Evolutionary conservation across 2,113 vertebrate genomes (phyloP).

Genomic region (Merops nubicus): DNA sequence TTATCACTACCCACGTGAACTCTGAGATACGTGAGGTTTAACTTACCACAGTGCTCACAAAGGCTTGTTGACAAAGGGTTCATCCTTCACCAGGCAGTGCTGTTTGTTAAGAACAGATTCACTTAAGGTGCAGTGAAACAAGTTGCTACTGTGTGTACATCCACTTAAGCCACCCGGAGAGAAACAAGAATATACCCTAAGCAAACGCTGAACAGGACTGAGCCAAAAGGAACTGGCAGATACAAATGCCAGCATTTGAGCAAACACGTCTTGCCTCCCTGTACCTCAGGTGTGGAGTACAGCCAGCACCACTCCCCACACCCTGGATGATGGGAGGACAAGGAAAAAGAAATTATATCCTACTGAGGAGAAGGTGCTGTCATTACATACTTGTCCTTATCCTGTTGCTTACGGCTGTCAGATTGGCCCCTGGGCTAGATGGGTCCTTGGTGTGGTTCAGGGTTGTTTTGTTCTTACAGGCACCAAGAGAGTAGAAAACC

Average conservation of each 20-base stretch:
- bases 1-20: neutral
- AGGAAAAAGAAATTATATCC: neutral
- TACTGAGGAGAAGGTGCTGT: neutral
- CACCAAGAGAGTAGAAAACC: neutral
- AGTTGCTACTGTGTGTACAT: neutral
- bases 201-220: neutral
- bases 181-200: neutral
- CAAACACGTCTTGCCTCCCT: neutral
- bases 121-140: rapidly evolving
- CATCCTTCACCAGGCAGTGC: neutral
- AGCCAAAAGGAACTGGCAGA: neutral
- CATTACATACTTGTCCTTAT: neutral
- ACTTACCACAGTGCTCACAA: neutral
- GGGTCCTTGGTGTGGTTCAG: neutral
- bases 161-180: neutral
- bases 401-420: neutral
- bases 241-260: neutral
- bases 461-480: neutral
- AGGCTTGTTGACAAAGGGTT: neutral
- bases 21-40: neutral
- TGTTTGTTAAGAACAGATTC: neutral
- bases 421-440: neutral
- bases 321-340: neutral
- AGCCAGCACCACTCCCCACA: neutral
- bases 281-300: neutral